Base-by-base conservation (phyloP, 2,888 invertebrate genomes). In the Zaprionus bogoriensis region DNA sequence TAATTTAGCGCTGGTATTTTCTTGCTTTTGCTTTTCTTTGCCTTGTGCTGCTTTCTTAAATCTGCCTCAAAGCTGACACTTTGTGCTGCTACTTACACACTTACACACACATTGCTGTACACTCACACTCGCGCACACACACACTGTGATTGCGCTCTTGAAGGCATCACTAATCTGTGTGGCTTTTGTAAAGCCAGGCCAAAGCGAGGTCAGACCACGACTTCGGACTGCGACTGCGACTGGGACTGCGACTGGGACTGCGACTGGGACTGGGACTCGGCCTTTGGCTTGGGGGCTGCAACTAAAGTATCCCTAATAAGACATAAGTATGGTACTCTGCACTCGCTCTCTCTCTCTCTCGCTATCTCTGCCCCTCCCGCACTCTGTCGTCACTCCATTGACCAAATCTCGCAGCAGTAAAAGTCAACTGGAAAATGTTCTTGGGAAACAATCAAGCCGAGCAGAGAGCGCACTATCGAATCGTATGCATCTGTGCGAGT, bases 241-340 rank as follows among this genome's bases (percentile, higher is more conserved):
- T 42, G 46, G 51, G 55, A 57, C 51, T 14, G 23, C n/a, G 10
- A 32, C 47, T 6, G 2, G 4, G 2, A 36, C n/a, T n/a, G n/a
- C 53, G 9, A 2, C 14, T 32, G n/a, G 23, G n/a, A 20, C 12
- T 36, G 4, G 30, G 20, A 44, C 46, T 14, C 1, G 32, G 58
- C 63, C 69, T 46, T 23, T n/a, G 39, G 48, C 42, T 48, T 22
- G 36, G 25, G 51, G 50, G 32, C 42, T 47, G 55, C 68, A 63
- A 62, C 76, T 84, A 82, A 82, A 85, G 87, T 87, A 82, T 82
- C 82, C 71, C 87, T 87, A 87, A 83, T 85, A 87, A 83, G 82
- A 85, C 87, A 78, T 87, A 87, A 83, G 87, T 74, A 85, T n/a
- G 32, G 14, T 6, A 36, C 32, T 36, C 32, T 36, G n/a, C n/a